These are phyloP conservation scores for Linyphia triangularis DNA, from an alignment of 2,888 invertebrate genomes.

Conservation along the genomic window DNA sequence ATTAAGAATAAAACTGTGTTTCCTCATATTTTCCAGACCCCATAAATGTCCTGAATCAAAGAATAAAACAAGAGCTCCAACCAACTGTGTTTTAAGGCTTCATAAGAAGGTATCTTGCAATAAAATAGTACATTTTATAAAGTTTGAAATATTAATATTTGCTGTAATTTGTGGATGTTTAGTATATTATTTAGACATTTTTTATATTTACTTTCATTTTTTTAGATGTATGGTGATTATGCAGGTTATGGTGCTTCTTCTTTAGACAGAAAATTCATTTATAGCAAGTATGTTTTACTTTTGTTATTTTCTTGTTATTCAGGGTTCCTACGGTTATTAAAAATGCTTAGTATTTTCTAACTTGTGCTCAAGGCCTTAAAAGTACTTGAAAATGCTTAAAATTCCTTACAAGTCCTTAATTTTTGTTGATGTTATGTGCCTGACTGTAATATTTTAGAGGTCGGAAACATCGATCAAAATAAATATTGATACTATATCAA, in stretches of 20 bases:
- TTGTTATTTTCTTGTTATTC: neutral
- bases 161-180: too few species aligned
- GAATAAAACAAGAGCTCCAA: slow-evolving; percentile 84
- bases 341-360: too few species aligned
- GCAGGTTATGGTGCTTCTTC: slow-evolving; percentile 83
- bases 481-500: too few species aligned
- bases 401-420: too few species aligned
- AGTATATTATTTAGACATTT: too few species aligned
- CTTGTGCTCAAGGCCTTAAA: too few species aligned
- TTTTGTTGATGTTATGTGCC: too few species aligned
- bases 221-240: slow-evolving; percentile 77
- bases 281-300: slow-evolving; percentile 83
- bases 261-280: slow-evolving; percentile 89
- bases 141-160: neutral
- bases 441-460: too few species aligned
- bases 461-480: too few species aligned
- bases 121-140: neutral
- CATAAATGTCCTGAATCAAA: slow-evolving; percentile 97
- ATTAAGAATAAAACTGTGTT: neutral
- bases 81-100: slow-evolving; percentile 86
- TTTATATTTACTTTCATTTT: neutral
- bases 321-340: too few species aligned
- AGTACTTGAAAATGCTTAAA: too few species aligned
- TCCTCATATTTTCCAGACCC: slow-evolving; percentile 83
- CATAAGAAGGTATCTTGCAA: slow-evolving; percentile 81